Percentiles rank a stretch among this genome's conserved stretches.
These are phyloP conservation scores for Misgurnus anguillicaudatus DNA, from an alignment of 2,113 vertebrate species.

Conservation along the genomic window DNA sequence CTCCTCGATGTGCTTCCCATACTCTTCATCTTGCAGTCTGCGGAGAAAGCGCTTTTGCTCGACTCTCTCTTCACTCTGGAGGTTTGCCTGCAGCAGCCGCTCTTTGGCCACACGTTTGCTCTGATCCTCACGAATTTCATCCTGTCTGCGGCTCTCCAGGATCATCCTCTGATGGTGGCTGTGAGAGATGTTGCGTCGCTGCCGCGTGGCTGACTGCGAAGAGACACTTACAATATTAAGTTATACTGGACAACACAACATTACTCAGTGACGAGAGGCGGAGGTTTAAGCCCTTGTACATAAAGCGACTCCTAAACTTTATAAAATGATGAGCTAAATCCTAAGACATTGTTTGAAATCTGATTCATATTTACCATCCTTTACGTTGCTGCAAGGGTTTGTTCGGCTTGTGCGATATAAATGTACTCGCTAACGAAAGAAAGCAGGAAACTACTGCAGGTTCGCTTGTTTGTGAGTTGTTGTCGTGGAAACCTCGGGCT, in stretches of 20 bases:
- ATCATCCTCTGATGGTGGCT: slow-evolving; percentile 56
- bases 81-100: slow-evolving; percentile 54
- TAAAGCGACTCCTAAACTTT: background rate
- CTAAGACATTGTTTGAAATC: background rate
- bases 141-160: slow-evolving; percentile 52
- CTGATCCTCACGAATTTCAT: slow-evolving; percentile 61
- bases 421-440: background rate
- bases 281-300: too few species aligned
- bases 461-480: slow-evolving; percentile 44
- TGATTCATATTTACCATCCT: slow-evolving; percentile 44
- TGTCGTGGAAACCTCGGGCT: slow-evolving; percentile 50
- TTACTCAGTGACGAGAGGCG: background rate
- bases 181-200: slow-evolving; percentile 54
- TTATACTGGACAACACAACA: background rate
- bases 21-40: slow-evolving; percentile 72
- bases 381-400: background rate
- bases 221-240: background rate
- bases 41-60: slow-evolving; percentile 69
- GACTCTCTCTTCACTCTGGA: slow-evolving; percentile 67
- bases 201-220: slow-evolving; percentile 48
- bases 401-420: background rate
- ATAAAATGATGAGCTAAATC: background rate
- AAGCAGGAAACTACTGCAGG: background rate
- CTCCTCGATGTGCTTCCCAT: slow-evolving; percentile 75
- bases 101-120: slow-evolving; percentile 59